Conservation (phyloP, 2,888 invertebrate genomes). For the Osedax frankpressi region DNA sequence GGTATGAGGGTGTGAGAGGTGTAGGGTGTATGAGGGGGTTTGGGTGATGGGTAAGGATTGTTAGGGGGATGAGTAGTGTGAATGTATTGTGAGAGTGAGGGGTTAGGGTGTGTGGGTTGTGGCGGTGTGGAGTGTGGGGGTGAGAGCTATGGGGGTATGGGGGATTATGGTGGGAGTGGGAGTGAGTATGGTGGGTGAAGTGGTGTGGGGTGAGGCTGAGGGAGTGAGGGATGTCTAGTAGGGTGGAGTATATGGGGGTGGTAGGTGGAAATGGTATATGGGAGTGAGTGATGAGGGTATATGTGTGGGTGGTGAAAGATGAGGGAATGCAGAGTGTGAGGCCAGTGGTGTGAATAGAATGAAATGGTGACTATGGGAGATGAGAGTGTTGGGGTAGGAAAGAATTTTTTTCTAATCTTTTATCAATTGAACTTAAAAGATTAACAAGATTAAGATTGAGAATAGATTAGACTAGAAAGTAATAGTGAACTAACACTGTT, state of each 20-base stretch:
- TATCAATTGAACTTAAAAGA: no score
- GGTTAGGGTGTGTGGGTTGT: neutral
- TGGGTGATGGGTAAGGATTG: neutral
- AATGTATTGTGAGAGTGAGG: neutral
- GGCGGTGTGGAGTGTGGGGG: neutral
- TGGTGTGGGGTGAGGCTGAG: neutral
- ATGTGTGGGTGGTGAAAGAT: neutral
- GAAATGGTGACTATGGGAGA: neutral
- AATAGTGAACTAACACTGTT: conserved; percentile 27
- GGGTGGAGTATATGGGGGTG: neutral
- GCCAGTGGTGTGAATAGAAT: neutral
- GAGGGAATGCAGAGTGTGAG: neutral
- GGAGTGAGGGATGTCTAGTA: neutral
- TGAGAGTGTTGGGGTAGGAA: neutral
- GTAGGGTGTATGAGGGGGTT: neutral
- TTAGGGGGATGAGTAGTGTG: neutral
- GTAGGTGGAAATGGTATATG: neutral
- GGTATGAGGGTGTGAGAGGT: neutral
- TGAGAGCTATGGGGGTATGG: neutral
- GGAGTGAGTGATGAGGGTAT: neutral
- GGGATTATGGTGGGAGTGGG: neutral
- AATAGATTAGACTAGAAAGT: no score
- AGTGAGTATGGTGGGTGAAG: neutral
- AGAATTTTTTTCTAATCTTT: no score
- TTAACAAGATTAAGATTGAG: no score